Evolutionary conservation across 2,113 vertebrate genomes (phyloP).

Genomic region (Misgurnus anguillicaudatus): DNA sequence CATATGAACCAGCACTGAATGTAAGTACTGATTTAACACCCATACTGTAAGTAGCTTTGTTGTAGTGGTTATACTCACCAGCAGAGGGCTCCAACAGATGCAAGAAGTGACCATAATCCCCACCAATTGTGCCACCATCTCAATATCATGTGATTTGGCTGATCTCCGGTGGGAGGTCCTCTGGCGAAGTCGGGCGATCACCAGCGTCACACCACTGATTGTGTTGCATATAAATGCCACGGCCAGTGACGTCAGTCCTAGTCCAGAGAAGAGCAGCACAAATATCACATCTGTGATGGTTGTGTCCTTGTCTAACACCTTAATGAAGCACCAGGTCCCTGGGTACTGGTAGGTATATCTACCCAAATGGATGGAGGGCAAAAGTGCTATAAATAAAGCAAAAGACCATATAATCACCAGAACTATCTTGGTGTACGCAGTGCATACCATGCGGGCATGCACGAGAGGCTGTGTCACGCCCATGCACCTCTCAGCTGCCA

Average conservation of each 20-base stretch:
- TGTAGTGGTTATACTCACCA: constrained; percentile 76
- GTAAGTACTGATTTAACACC: no score
- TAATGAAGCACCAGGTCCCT: constrained; percentile 86
- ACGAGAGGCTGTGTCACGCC: constrained; percentile 83
- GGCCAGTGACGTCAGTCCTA: constrained; percentile 79
- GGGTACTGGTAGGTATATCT: constrained; percentile 80
- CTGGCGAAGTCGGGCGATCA: constrained; percentile 78
- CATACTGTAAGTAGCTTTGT: no score
- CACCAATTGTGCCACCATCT: constrained; percentile 90
- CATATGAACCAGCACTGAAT: neutral
- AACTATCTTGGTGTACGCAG: constrained; percentile 77
- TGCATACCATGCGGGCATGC: constrained; percentile 80
- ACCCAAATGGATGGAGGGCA: constrained; percentile 79
- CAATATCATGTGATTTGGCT: constrained; percentile 82
- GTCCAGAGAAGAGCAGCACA: constrained; percentile 79
- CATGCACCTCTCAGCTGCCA: constrained; percentile 88
- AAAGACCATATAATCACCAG: constrained; percentile 74
- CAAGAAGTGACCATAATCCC: constrained; percentile 90
- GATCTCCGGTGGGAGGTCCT: constrained; percentile 63
- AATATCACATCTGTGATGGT: constrained; percentile 73
- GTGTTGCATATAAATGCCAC: constrained; percentile 85
- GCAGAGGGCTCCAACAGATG: constrained; percentile 90
- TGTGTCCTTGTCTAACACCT: constrained; percentile 63
- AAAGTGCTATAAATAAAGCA: constrained; percentile 79
- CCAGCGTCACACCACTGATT: constrained; percentile 80